These are phyloP conservation scores for Chrysemys picta DNA, from an alignment of 2,113 vertebrate species.

Conservation along the genomic window DNA sequence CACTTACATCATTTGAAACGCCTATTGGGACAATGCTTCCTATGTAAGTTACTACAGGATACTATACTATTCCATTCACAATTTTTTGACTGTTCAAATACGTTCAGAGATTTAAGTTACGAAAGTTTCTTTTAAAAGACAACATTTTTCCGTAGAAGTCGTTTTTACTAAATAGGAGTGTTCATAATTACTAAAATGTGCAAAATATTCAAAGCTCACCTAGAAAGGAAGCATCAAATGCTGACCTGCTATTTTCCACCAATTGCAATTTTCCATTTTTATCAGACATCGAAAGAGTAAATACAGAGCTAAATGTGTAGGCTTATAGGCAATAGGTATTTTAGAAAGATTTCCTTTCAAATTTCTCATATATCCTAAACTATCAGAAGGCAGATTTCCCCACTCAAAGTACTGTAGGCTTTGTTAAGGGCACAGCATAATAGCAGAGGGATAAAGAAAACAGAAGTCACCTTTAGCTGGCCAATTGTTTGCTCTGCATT, in stretches of 20 bases:
- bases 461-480: conserved; percentile 83
- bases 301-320: not conserved
- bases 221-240: not conserved
- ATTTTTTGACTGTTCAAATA: not conserved
- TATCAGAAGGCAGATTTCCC: not conserved
- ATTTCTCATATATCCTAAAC: not conserved
- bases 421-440: not conserved
- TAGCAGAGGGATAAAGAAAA: not conserved
- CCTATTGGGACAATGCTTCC: not conserved
- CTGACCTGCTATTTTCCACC: not conserved
- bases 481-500: conserved; percentile 90
- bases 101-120: not conserved
- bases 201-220: not conserved
- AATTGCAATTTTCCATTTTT: not conserved
- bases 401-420: not conserved
- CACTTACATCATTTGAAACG: not conserved
- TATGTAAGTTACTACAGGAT: not conserved
- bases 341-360: not conserved
- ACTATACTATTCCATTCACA: not conserved
- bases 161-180: not conserved
- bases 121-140: not conserved
- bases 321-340: not conserved
- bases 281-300: not conserved
- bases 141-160: not conserved
- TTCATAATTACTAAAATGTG: not conserved